These are phyloP conservation scores for Alauda arvensis DNA, from an alignment of 2,797 vertebrate genomes.

Conservation along the genomic window DNA sequence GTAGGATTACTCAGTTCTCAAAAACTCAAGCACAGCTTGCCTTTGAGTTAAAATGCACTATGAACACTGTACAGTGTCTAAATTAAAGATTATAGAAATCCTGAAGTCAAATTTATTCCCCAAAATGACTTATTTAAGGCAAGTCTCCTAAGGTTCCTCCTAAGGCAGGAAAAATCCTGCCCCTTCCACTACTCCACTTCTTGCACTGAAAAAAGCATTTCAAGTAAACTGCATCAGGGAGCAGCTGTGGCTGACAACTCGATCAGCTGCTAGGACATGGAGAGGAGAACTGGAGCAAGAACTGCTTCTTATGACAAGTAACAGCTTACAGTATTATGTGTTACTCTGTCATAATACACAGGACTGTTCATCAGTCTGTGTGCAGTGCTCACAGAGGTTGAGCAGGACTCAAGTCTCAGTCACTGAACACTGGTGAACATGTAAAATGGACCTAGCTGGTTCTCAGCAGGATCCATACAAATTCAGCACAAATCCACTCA, in stretches of 20 bases:
- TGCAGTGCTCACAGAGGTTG: background rate
- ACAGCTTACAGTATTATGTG: background rate
- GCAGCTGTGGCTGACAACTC: background rate
- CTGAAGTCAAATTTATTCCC: background rate
- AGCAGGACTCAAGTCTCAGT: background rate
- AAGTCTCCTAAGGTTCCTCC: background rate
- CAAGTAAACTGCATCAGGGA: background rate
- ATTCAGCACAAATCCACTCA: background rate
- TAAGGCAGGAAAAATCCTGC: background rate
- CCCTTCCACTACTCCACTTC: background rate
- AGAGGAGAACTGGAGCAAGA: background rate
- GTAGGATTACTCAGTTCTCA: background rate
- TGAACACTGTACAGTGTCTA: background rate
- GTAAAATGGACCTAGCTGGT: background rate
- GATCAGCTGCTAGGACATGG: background rate
- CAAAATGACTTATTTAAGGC: background rate
- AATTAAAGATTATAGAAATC: background rate
- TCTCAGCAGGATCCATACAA: background rate
- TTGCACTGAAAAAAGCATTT: background rate
- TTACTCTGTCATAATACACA: background rate
- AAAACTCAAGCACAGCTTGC: background rate
- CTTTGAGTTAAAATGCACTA: background rate
- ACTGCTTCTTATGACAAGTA: background rate
- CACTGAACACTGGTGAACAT: background rate
- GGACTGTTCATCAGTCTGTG: too few species aligned